Conservation (phyloP, 1,140 invertebrate species). For the Drosophila pachea region DNA sequence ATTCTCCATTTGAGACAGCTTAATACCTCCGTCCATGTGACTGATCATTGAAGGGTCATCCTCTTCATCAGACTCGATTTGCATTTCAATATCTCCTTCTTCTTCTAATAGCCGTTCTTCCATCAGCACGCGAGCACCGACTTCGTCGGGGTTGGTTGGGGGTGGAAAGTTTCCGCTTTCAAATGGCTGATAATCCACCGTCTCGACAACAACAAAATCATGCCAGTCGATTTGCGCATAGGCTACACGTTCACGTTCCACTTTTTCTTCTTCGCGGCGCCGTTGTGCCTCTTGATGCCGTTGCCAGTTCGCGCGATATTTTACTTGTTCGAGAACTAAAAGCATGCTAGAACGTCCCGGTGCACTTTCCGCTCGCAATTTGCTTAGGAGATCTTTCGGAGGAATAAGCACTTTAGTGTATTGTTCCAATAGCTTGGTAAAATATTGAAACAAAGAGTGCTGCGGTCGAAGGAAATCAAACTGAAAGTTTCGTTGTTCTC, state of each 20-base stretch:
- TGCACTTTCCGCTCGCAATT: constrained; percentile 88
- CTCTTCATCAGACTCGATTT: constrained; percentile 83
- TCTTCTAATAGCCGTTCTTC: constrained; percentile 82
- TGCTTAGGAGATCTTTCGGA: constrained; percentile 92
- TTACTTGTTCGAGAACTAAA: constrained; percentile 92
- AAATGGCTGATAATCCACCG: constrained; percentile 98
- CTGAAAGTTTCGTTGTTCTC: constrained; percentile 98
- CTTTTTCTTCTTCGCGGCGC: constrained; percentile 94
- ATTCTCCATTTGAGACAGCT: constrained; percentile 84
- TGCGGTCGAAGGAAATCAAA: constrained; percentile 99
- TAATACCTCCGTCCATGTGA: constrained; percentile 64
- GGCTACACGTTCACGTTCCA: constrained; percentile 96
- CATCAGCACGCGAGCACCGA: constrained; percentile 94
- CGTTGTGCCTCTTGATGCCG: constrained; percentile 95
- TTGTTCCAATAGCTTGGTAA: constrained; percentile 98
- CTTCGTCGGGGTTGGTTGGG: constrained; percentile 97
- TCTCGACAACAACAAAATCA: constrained; percentile 99
- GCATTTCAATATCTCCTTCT: constrained; percentile 84
- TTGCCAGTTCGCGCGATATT: constrained; percentile 97
- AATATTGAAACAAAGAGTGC: constrained; percentile 99
- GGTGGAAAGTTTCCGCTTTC: constrained; percentile 97
- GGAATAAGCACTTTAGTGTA: constrained; percentile 98
- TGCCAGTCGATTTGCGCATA: constrained; percentile 99
- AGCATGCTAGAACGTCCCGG: constrained; percentile 81
- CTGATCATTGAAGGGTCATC: constrained; percentile 81